These are phyloP conservation scores for Caenorhabditis inopinata DNA, from an alignment of 1,140 invertebrate species.

Conservation along the genomic window DNA sequence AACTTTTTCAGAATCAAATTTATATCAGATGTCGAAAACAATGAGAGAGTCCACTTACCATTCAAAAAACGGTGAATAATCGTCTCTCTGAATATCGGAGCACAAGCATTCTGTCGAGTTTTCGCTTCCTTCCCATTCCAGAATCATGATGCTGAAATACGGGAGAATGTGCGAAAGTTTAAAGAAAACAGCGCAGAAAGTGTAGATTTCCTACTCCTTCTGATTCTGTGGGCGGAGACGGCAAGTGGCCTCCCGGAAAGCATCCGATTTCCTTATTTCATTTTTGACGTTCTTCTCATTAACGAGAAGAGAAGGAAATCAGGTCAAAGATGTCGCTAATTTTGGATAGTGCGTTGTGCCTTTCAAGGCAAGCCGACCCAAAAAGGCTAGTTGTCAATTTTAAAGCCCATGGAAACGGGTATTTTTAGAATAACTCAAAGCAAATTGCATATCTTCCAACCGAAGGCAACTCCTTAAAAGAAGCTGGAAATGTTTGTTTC, in stretches of 20 bases:
- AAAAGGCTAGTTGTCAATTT: too few relatives aligned
- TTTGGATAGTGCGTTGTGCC: too few relatives aligned
- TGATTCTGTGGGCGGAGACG: not conserved
- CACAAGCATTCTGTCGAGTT: constrained; percentile 55
- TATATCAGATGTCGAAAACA: too few relatives aligned
- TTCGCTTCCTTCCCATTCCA: constrained; percentile 1
- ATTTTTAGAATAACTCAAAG: too few relatives aligned
- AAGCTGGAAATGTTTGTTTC: too few relatives aligned
- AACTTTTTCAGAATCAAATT: not conserved
- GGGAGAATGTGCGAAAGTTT: not conserved
- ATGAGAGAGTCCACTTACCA: too few relatives aligned
- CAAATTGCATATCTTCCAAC: too few relatives aligned
- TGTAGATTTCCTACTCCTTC: not conserved
- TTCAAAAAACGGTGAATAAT: constrained; percentile 65
- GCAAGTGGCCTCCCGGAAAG: not conserved
- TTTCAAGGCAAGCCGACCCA: too few relatives aligned
- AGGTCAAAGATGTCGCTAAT: constrained; percentile 12
- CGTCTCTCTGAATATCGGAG: constrained; percentile 59
- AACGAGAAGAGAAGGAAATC: not conserved
- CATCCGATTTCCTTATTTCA: not conserved
- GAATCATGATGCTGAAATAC: constrained; percentile 18
- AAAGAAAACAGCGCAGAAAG: not conserved
- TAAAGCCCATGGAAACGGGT: too few relatives aligned
- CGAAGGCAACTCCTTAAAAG: too few relatives aligned
- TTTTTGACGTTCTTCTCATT: constrained; percentile 23